Percentiles rank a stretch among this genome's conserved stretches.
phyloP scores from a whole-genome alignment of 2,113 vertebrate species.

The Oreochromis spilurus region DNA sequence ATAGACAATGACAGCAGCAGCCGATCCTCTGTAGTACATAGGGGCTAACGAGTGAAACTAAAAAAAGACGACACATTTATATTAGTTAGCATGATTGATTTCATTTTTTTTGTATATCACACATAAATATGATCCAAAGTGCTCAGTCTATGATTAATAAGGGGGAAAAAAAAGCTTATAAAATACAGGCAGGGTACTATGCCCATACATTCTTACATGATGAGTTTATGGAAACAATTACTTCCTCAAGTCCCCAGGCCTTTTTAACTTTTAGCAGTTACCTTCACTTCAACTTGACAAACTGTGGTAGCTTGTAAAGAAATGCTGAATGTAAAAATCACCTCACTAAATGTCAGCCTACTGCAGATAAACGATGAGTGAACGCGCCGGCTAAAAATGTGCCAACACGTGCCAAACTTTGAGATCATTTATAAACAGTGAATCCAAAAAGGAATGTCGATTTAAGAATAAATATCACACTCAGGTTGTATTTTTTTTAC shows the following conservation, averaged over 20 bases:
- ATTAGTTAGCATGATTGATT: neutral
- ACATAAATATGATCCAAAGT: neutral
- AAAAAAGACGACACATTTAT: conserved; percentile 5
- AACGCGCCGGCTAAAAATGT: neutral
- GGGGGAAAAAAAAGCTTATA: accelerated
- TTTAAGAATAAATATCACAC: neutral
- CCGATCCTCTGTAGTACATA: conserved; percentile 97
- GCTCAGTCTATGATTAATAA: neutral
- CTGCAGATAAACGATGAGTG: neutral
- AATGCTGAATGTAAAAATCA: neutral
- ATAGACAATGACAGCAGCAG: conserved; percentile 96
- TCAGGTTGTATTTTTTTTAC: neutral
- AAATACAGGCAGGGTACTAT: neutral
- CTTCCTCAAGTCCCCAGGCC: neutral
- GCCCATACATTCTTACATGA: neutral
- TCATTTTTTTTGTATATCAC: neutral
- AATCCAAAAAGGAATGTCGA: neutral
- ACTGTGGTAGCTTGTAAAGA: neutral
- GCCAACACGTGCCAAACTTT: neutral
- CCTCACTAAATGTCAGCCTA: neutral
- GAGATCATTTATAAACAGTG: neutral
- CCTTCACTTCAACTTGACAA: neutral
- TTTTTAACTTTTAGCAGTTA: neutral
- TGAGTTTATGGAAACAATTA: neutral
- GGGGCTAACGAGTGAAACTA: conserved; percentile 98